Percentiles rank a stretch among this genome's conserved stretches.
Evolutionary conservation across 2,113 vertebrate genomes (phyloP).

Genomic region (Prietella phreatophila): DNA sequence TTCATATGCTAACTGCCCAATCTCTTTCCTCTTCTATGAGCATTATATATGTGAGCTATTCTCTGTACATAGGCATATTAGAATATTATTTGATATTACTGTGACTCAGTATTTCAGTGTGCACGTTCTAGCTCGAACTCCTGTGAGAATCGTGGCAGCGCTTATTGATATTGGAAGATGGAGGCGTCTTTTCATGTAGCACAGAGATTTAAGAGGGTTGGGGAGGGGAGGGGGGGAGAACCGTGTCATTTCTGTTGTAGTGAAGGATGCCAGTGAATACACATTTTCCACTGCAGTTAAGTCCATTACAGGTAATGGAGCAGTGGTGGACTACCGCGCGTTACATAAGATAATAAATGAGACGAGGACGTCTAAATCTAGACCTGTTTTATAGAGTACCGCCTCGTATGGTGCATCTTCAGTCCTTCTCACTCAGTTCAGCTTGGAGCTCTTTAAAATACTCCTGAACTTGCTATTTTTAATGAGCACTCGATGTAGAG

Average conservation of each 20-base stretch:
- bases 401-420: neutral
- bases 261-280: constrained; percentile 22
- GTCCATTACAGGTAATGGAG: constrained; percentile 19
- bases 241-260: constrained; percentile 11
- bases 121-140: constrained; percentile 9
- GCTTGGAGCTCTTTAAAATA: neutral
- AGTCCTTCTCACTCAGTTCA: neutral
- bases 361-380: constrained; percentile 12
- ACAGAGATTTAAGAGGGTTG: neutral
- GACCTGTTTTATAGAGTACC: constrained; percentile 2
- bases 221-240: neutral
- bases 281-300: constrained; percentile 6
- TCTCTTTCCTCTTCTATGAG: constrained; percentile 37
- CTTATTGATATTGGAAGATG: constrained; percentile 31
- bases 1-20: constrained; percentile 41
- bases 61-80: constrained; percentile 31
- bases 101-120: constrained; percentile 30
- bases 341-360: constrained; percentile 9
- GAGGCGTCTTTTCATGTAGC: constrained; percentile 33
- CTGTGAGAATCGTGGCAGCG: constrained; percentile 29
- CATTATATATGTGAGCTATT: constrained; percentile 24
- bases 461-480: neutral
- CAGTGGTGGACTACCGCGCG: neutral
- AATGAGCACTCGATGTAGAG: neutral
- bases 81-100: constrained; percentile 41